Base-by-base conservation (phyloP, 2,888 invertebrate genomes). In the Eucriotettix oculatus region DNA sequence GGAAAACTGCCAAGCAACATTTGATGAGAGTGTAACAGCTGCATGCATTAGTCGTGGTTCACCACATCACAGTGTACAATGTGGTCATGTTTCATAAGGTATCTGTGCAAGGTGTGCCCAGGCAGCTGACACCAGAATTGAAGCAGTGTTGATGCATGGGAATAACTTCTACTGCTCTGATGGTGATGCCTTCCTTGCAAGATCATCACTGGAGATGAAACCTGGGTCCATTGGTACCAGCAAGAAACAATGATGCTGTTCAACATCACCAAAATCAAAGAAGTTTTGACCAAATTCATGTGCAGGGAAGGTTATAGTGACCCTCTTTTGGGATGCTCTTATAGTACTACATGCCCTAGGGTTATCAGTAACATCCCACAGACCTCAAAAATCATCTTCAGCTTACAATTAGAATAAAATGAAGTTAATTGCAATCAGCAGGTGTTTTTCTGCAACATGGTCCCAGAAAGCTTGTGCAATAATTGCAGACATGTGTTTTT, bases 231-330 rank as follows among this genome's bases (percentile, higher is more conserved):
- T 3, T 48, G 17, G 44, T 48, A 57, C 9, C 48, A 57, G 42
- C 48, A 16, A 7, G 40, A 52, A 58, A 54, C 3, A 58, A 52
- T 58, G 54, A 42, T 42, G 14, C 54, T 43, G 54, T 42, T 54
- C 42, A 11, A 16, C 58, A 54, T 53, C 58, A 54, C 42, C 54
- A 14, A 58, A 58, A 58, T 54, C 54, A 5, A 58, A 58, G 40
- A 58, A n/a, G n/a, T n/a, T n/a, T n/a, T n/a, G 53, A n/a, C 40
- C 41, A 52, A n/a, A n/a, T n/a, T n/a, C n/a, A n/a, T n/a, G n/a
- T n/a, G n/a, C 58, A 58, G 58, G 44, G 53, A 58, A 58, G 42
- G 1, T 41, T 58, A 53, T 58, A 54, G 42, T 58, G n/a, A n/a
- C n/a, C n/a, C n/a, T n/a, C n/a, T n/a, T n/a, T n/a, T n/a, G n/a